Conservation (phyloP, 2,888 invertebrate species). For the Phlogophora meticulosa region DNA sequence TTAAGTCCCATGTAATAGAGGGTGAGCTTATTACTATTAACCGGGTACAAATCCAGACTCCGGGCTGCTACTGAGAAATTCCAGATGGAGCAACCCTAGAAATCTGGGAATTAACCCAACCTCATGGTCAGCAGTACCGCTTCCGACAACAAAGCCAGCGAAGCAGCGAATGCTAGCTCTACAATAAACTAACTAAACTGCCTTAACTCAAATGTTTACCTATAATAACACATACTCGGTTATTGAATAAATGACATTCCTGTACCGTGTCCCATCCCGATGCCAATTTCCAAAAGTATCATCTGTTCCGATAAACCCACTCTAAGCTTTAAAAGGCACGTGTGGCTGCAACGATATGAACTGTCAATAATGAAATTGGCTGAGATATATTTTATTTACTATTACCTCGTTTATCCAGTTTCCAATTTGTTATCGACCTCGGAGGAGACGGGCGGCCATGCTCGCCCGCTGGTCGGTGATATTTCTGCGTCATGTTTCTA, state of each 20-base stretch:
- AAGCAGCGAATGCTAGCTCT: too few species aligned
- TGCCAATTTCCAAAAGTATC: slow-evolving; percentile 53
- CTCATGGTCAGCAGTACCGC: too few species aligned
- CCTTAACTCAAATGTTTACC: slow-evolving; percentile 14
- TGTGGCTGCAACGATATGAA: slow-evolving; percentile 61
- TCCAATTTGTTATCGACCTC: slow-evolving; percentile 77
- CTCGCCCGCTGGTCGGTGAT: slow-evolving; percentile 69
- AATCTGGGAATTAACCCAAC: too few species aligned
- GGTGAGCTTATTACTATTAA: too few species aligned
- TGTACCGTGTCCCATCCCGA: slow-evolving; percentile 17
- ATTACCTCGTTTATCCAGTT: slow-evolving; percentile 77
- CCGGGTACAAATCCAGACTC: too few species aligned
- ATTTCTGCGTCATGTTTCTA: slow-evolving; percentile 80
- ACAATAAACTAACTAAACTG: too few species aligned
- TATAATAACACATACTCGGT: slow-evolving; percentile 10
- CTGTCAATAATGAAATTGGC: slow-evolving; percentile 76
- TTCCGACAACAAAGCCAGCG: too few species aligned
- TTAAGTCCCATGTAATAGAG: too few species aligned
- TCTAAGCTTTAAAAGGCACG: slow-evolving; percentile 48
- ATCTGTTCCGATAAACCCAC: slow-evolving; percentile 52
- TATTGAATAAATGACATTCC: slow-evolving; percentile 14
- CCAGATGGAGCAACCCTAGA: too few species aligned
- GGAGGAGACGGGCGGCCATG: slow-evolving; percentile 49
- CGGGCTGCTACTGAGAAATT: too few species aligned
- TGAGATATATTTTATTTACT: slow-evolving; percentile 78